Base-by-base conservation (phyloP, 1,140 invertebrate genomes). In the Papilio xuthus region DNA sequence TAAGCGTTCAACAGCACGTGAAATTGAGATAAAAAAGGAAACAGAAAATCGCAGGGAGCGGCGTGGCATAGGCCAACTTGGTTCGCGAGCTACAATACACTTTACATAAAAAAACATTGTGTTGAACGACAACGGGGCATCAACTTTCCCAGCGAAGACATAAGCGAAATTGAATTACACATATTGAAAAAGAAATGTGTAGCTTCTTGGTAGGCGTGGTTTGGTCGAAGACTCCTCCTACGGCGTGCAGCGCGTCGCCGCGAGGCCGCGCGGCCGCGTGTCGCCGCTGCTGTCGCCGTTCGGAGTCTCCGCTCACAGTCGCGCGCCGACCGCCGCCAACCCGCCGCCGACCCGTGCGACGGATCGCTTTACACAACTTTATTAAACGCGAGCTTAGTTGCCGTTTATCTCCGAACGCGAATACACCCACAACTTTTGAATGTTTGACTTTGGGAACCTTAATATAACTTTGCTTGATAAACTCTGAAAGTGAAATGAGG, bases 91-190 rank as follows among this genome's bases (percentile, higher is more conserved):
- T 92, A 93, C 91, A 92, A 92, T 92, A 92, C 90, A 93, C 89
- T 93, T 93, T 93, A 93, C 92, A 93, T 93, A 93, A 93, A 93
- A 92, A 93, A 93, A 94, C 92, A 94, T 93, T 92, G 90, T 90
- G 92, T 93, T 92, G 87, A 94, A 93, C 90, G 92, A 93, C 91
- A 93, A 92, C 90, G 88, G 89, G 88, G 90, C 90, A 93, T 94
- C 92, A 94, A 93, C 90, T 94, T 93, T 91, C 91, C 91, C 91
- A 92, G 92, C 92, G 90, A 94, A 94, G 92, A 94, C 92, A 94
- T 94, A 94, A 94, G 90, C 90, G 89, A 94, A 94, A 94, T 94
- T 94, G 92, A 94, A 94, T 94, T 94, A 94, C 92, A 94, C 90
- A 93, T 94, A 94, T 94, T 93, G 92, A 94, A 93, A 93, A 94